A percentile compares a stretch with the other conserved stretches of the same genome.
phyloP scores from a whole-genome alignment of 2,113 vertebrate genomes.

The Oncorhynchus masou region DNA sequence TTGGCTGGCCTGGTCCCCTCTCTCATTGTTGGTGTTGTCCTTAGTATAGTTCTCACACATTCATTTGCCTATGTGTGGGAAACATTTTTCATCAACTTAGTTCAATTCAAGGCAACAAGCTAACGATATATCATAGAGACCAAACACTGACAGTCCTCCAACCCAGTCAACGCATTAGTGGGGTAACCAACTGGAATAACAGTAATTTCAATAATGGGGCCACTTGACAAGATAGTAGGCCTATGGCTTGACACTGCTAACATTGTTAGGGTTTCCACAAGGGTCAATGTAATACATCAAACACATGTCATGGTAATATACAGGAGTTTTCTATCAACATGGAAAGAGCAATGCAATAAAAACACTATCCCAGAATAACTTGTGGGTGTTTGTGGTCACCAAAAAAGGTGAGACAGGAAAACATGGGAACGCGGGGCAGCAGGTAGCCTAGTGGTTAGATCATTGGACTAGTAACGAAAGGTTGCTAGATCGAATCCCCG shows the following conservation, averaged over 20 bases:
- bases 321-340: too few relatives aligned
- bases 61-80: not conserved
- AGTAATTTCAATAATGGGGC: not conserved
- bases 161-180: too few relatives aligned
- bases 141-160: constrained; percentile 30
- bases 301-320: not conserved
- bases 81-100: not conserved
- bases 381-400: not conserved
- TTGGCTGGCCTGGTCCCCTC: constrained; percentile 29
- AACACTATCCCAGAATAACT: not conserved
- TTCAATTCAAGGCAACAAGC: not conserved
- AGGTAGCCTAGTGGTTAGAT: too few relatives aligned
- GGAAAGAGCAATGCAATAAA: too few relatives aligned
- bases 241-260: not conserved
- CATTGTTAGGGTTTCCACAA: not conserved
- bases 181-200: not conserved
- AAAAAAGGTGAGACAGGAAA: not conserved
- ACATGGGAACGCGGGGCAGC: too few relatives aligned
- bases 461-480: too few relatives aligned
- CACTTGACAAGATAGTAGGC: not conserved
- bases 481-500: too few relatives aligned
- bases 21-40: not conserved
- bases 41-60: not conserved
- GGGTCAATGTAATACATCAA: not conserved
- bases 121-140: constrained; percentile 14